Conservation (phyloP, 2,113 vertebrate species). For the Emydocephalus ijimae region DNA sequence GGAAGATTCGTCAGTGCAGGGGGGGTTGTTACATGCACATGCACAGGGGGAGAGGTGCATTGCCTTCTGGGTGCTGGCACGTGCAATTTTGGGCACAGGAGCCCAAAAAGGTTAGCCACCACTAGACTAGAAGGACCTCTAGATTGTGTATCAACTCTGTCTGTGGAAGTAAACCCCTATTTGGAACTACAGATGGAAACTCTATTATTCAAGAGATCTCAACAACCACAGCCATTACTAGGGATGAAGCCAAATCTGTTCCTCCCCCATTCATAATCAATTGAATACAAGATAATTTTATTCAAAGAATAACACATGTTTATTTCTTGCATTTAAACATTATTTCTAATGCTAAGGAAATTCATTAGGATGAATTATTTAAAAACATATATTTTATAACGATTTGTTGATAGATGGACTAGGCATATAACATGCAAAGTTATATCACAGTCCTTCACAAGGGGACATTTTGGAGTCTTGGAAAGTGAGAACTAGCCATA, state of each 20-base stretch:
- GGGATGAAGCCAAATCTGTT: background rate
- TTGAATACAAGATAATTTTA: conserved; percentile 39
- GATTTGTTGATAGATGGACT: conserved; percentile 19
- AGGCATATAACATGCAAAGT: conserved; percentile 4
- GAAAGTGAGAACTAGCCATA: background rate
- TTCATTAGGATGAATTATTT: conserved; percentile 25
- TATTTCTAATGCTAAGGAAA: background rate
- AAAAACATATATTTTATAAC: conserved; percentile 7
- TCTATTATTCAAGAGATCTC: background rate
- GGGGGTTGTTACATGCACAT: no score
- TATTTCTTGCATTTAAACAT: conserved; percentile 13
- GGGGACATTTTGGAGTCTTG: conserved; percentile 15
- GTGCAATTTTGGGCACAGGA: no score
- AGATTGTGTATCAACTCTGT: background rate
- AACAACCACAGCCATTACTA: background rate
- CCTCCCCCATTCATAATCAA: background rate
- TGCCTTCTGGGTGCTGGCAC: no score
- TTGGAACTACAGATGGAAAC: background rate
- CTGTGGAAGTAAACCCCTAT: background rate
- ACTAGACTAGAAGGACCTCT: background rate
- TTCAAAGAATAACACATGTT: conserved; percentile 41
- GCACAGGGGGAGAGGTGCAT: no score
- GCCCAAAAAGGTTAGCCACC: no score
- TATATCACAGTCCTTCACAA: conserved; percentile 17
- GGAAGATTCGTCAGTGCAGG: no score